Base-by-base conservation (phyloP, 2,888 invertebrate species). In the Macrophya alboannulata region DNA sequence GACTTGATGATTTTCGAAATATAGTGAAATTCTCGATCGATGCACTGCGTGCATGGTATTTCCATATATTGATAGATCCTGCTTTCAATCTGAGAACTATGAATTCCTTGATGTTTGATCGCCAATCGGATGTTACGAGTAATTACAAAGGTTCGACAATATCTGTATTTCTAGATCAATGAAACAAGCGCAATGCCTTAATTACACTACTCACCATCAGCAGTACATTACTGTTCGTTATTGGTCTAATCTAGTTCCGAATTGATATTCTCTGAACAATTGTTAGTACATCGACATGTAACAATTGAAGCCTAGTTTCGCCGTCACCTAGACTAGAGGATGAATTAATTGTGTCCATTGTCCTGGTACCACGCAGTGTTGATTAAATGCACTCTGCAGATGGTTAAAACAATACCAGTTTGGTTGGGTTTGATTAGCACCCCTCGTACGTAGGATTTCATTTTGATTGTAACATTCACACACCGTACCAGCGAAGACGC, bases 351-450 rank as follows among this genome's bases (percentile, higher is more conserved):
- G 45, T 12, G 21, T 37, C 68, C 31, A 68, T 37, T 68, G 68
- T 68, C 45, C 48, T 45, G 21, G 74, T 21, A 74, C 43, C 6
- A 74, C 25, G 74, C 0, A 25, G 48, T n/a, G 43, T 74, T 74
- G 45, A 74, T 74, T 74, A 74, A 21, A 21, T 45, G 45, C n/a
- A 74, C n/a, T 40, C 43, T 21, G 43, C 72, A 15, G 45, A 72
- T 72, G 17, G 17, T 72, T 43, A 43, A 21, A 40, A 72, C 45
- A 43, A 31, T n/a, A n/a, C 45, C 9, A 45, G 45, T 45, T 74
- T 74, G 74, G 25, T 6, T 74, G 74, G 21, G 15, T n/a, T 21
- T 43, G 21, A 45, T 74, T 45, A 74, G 43, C 37, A 10, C 15
- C 37, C 1, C 12, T 31, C 25, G 74, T 21, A 9, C 21, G n/a